A percentile compares a stretch with the other conserved stretches of the same genome.
Conservation (phyloP, 1,140 invertebrate species). For the Propsilocerus akamusi region DNA sequence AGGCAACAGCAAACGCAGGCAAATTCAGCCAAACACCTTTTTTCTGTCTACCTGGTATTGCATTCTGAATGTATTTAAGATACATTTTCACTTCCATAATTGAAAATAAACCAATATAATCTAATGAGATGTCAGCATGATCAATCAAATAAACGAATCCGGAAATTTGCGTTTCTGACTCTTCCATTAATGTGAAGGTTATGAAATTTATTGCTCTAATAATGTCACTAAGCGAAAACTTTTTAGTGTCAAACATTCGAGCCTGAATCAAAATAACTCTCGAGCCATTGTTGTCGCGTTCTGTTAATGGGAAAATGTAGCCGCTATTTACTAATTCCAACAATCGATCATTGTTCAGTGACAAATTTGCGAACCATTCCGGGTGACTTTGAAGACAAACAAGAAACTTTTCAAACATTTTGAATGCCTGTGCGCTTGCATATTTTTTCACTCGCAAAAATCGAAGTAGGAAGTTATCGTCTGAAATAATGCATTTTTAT, state of each 20-base stretch:
- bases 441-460: constrained; percentile 67
- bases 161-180: constrained; percentile 38
- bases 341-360: constrained; percentile 42
- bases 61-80: constrained; percentile 26
- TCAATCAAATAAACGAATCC: constrained; percentile 32
- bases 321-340: constrained; percentile 49
- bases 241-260: constrained; percentile 30
- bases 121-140: background rate
- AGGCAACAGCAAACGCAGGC: constrained; percentile 40
- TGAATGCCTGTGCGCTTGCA: constrained; percentile 55
- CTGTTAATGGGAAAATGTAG: constrained; percentile 43
- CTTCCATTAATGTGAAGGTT: constrained; percentile 38
- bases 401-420: constrained; percentile 60
- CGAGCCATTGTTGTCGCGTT: background rate
- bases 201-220: constrained; percentile 34
- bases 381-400: constrained; percentile 53
- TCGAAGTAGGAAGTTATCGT: constrained; percentile 50
- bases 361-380: constrained; percentile 55
- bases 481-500: too few species aligned
- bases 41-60: constrained; percentile 46
- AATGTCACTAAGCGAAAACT: constrained; percentile 36
- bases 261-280: background rate
- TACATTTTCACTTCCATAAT: background rate
- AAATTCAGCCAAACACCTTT: constrained; percentile 45
- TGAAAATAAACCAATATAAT: background rate